Conservation (phyloP, 2,797 vertebrate species). For the Falco rusticolus region DNA sequence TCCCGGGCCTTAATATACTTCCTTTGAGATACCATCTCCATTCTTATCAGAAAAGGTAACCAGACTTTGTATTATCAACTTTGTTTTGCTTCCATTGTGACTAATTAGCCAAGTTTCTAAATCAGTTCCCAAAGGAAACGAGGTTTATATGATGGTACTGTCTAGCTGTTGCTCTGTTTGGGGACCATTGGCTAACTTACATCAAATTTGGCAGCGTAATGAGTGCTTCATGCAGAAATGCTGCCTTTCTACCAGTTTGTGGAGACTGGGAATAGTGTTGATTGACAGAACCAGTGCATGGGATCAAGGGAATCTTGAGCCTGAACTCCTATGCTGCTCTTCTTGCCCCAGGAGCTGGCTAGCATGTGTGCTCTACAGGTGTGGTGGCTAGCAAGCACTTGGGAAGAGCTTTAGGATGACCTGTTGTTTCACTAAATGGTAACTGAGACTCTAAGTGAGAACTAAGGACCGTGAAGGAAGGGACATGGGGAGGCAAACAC, state of each 20-base stretch:
- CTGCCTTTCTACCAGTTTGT: neutral
- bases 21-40: neutral
- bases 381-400: neutral
- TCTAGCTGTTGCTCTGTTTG: neutral
- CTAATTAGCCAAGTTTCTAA: neutral
- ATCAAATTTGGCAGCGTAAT: neutral
- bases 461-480: neutral
- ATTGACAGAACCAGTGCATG: neutral
- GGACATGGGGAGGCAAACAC: neutral
- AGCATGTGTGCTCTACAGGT: neutral
- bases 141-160: neutral
- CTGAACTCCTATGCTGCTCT: neutral
- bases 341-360: neutral
- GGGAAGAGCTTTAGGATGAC: neutral
- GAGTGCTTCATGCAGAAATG: neutral
- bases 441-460: neutral
- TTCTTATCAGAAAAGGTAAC: conserved; percentile 21
- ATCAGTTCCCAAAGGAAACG: neutral
- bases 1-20: neutral
- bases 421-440: neutral
- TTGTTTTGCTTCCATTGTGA: conserved; percentile 14
- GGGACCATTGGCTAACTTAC: neutral
- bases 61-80: neutral
- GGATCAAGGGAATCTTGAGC: neutral
- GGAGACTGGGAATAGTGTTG: neutral